These are phyloP conservation scores for Helicolenus hilgendorfi DNA, from an alignment of 2,797 vertebrate genomes.

Conservation along the genomic window DNA sequence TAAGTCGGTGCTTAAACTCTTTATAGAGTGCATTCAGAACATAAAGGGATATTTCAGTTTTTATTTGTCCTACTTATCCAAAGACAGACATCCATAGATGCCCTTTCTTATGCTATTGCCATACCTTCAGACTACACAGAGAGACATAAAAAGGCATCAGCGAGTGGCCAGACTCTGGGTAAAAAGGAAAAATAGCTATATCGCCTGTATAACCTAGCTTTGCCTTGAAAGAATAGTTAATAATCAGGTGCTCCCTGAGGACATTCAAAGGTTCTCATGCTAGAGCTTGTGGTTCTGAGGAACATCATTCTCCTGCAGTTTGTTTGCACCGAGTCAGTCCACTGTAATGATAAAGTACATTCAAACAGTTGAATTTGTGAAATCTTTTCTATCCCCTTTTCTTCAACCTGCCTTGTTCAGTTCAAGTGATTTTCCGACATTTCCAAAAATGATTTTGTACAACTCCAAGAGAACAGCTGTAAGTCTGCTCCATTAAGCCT, in stretches of 20 bases:
- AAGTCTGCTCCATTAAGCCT: background rate
- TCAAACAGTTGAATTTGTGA: background rate
- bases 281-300: background rate
- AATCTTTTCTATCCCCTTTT: background rate
- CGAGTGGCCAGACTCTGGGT: background rate
- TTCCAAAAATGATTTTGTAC: background rate
- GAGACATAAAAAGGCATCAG: background rate
- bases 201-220: background rate
- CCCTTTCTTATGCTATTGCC: background rate
- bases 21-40: slow-evolving; percentile 11
- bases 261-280: background rate
- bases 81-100: slow-evolving; percentile 1
- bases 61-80: slow-evolving; percentile 12
- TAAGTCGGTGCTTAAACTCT: background rate
- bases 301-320: background rate
- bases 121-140: slow-evolving; percentile 16
- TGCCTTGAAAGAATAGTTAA: slow-evolving; percentile 8
- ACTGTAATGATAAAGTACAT: background rate
- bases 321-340: background rate
- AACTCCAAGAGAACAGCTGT: background rate
- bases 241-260: background rate
- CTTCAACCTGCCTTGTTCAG: background rate
- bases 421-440: background rate
- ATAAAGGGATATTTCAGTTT: slow-evolving; percentile 8
- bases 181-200: background rate